Conservation (phyloP, 2,888 invertebrate species). For the Eurytoma adleriae region DNA sequence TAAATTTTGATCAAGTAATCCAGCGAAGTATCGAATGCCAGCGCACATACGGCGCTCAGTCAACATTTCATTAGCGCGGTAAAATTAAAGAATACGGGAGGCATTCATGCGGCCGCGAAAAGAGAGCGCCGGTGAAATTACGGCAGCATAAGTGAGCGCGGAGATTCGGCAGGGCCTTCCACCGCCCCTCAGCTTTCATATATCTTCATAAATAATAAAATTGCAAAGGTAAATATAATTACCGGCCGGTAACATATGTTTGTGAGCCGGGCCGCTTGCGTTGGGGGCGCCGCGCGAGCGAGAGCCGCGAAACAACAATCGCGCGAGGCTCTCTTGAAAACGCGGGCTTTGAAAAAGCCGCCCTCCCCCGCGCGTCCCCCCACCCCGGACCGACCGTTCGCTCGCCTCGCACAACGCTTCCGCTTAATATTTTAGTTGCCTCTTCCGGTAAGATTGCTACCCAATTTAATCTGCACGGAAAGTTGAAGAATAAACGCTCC, state of each 20-base stretch:
- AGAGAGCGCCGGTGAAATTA: constrained; percentile 1
- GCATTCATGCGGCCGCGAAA: constrained; percentile 27
- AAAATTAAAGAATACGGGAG: constrained; percentile 61
- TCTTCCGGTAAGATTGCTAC: constrained; percentile 68
- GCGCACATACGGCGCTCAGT: background rate
- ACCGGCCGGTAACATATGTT: constrained; percentile 66
- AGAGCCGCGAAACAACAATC: constrained; percentile 68
- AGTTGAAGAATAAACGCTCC: constrained; percentile 48
- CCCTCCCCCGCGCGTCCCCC: constrained; percentile 53
- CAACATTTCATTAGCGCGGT: constrained; percentile 15
- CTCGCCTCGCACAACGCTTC: constrained; percentile 61
- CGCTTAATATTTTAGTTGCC: constrained; percentile 72
- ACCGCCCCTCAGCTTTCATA: background rate
- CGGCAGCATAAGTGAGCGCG: background rate
- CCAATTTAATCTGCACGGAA: constrained; percentile 70
- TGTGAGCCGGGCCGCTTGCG: constrained; percentile 56
- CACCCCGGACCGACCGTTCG: constrained; percentile 7
- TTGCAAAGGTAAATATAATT: constrained; percentile 75
- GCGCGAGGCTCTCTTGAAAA: constrained; percentile 58
- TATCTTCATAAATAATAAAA: constrained; percentile 72
- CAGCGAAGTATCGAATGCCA: background rate
- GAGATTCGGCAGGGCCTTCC: constrained; percentile 2
- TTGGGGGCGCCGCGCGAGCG: background rate
- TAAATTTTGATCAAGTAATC: background rate
- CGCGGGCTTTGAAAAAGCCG: constrained; percentile 66